Evolutionary conservation across 2,113 vertebrate genomes (phyloP).

Genomic region (Azemiops feae): DNA sequence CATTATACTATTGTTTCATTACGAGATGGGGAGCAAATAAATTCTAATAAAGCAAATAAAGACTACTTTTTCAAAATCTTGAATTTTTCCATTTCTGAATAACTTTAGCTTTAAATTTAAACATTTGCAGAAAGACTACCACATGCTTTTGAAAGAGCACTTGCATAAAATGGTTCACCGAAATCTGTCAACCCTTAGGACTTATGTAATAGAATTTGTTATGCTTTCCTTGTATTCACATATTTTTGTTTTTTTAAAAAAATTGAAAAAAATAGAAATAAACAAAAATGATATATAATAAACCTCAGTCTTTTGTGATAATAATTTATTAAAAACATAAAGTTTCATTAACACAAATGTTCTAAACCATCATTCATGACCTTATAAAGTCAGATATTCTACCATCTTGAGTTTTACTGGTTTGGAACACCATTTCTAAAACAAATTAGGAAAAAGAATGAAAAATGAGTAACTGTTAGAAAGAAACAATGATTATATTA

Average conservation of each 20-base stretch:
- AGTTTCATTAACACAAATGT: background rate
- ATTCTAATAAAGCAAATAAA: no score
- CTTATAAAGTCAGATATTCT: background rate
- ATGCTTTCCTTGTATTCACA: background rate
- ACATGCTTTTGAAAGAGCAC: background rate
- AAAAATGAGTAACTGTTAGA: background rate
- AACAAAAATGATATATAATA: background rate
- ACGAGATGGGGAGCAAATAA: no score
- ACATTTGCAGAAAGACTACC: background rate
- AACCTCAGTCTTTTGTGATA: background rate
- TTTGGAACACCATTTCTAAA: background rate
- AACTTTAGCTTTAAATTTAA: background rate
- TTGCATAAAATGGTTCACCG: background rate
- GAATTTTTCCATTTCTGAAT: background rate
- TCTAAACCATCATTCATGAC: background rate
- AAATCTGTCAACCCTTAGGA: background rate
- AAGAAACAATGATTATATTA: background rate
- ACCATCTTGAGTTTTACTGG: background rate
- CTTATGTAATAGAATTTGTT: background rate
- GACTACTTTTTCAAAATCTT: background rate
- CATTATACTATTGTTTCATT: no score
- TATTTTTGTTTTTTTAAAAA: background rate
- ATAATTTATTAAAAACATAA: background rate
- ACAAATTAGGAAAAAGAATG: background rate
- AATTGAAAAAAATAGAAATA: background rate